Conservation (phyloP, 2,113 vertebrate species). For the Perca flavescens region DNA sequence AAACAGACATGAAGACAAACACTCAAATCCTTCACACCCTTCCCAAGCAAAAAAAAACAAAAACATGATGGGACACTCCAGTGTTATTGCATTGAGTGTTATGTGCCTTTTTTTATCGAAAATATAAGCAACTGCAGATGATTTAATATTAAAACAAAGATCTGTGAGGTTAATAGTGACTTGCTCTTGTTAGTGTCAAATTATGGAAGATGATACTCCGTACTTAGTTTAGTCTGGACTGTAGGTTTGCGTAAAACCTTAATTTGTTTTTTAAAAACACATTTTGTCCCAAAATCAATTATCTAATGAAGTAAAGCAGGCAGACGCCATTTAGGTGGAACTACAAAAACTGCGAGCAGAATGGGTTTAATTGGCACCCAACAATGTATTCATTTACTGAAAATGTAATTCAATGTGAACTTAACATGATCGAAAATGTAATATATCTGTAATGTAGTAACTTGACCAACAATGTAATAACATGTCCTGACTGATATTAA, state of each 20-base stretch:
- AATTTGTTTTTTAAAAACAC: constrained; percentile 14
- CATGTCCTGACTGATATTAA: too few species aligned
- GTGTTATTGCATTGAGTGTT: constrained; percentile 61
- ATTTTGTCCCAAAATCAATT: background rate
- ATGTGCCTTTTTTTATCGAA: constrained; percentile 49
- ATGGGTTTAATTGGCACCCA: background rate
- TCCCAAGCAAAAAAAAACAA: constrained; percentile 8
- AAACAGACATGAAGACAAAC: background rate
- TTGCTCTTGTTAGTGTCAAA: constrained; percentile 64
- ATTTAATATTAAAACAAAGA: constrained; percentile 42
- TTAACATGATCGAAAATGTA: too few species aligned
- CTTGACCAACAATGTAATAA: too few species aligned
- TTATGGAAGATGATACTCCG: constrained; percentile 38
- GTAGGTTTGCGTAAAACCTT: constrained; percentile 3
- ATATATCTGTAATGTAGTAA: too few species aligned
- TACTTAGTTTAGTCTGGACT: constrained; percentile 49
- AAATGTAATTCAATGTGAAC: too few species aligned
- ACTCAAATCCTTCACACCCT: constrained; percentile 24
- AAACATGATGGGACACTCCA: constrained; percentile 37
- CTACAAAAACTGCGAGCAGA: background rate
- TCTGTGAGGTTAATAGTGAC: constrained; percentile 58
- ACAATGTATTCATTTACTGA: too few species aligned
- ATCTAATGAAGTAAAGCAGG: background rate
- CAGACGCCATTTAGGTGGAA: background rate
- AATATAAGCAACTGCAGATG: constrained; percentile 21